phyloP scores from a whole-genome alignment of 2,113 vertebrate species.

The Hemichromis elongatus region DNA sequence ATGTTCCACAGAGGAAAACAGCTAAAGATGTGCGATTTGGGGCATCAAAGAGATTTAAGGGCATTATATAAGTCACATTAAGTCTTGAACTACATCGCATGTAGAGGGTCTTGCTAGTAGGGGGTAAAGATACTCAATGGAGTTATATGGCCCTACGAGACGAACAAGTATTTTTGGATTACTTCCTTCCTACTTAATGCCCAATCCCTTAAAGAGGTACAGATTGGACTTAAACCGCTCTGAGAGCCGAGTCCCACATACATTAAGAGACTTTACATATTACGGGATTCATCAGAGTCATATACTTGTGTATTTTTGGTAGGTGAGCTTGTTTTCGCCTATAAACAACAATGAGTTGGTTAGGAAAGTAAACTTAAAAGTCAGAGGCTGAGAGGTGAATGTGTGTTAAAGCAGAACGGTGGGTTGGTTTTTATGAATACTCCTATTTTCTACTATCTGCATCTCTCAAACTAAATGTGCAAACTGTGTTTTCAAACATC shows the following conservation, averaged over 20 bases:
- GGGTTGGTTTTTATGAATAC: neutral
- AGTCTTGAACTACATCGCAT: neutral
- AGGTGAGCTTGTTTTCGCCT: neutral
- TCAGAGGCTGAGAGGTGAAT: neutral
- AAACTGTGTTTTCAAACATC: neutral
- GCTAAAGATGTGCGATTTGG: neutral
- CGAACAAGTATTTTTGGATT: conserved; percentile 53
- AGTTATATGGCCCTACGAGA: conserved; percentile 36
- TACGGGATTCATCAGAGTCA: neutral
- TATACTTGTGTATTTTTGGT: neutral
- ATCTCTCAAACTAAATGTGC: neutral
- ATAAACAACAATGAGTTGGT: neutral
- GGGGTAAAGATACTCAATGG: conserved; percentile 38
- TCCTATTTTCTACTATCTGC: neutral
- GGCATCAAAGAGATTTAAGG: neutral
- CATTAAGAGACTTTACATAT: conserved; percentile 5
- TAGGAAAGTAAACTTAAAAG: neutral
- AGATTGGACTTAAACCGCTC: conserved; percentile 38
- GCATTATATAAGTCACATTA: neutral
- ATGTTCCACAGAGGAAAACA: neutral
- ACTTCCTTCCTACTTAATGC: conserved; percentile 29
- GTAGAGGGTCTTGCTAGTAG: neutral
- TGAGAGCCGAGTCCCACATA: neutral
- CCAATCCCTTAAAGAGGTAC: conserved; percentile 31
- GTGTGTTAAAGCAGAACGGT: neutral